These are phyloP conservation scores for Bufo gargarizans DNA, from an alignment of 2,113 vertebrate species.

Conservation along the genomic window DNA sequence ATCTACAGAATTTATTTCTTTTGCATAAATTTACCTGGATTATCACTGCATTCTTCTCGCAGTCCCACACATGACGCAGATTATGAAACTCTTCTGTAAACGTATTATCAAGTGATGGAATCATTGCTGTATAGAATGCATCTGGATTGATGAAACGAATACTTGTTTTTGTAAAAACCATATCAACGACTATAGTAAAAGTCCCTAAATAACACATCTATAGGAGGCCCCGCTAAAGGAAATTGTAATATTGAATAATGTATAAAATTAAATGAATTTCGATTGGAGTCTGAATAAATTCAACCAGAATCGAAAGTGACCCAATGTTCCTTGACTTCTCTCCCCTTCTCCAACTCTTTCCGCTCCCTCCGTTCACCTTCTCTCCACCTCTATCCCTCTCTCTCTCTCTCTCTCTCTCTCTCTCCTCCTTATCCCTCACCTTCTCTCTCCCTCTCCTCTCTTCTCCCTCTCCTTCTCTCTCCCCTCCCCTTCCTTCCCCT, in stretches of 20 bases:
- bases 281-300: too few species aligned
- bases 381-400: too few species aligned
- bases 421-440: too few species aligned
- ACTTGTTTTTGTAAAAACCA: neutral
- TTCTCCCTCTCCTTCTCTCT: too few species aligned
- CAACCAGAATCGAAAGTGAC: too few species aligned
- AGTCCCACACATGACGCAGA: neutral
- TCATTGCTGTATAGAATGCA: neutral
- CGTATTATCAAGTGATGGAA: neutral
- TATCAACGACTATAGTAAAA: neutral
- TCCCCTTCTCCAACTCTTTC: too few species aligned
- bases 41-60: neutral
- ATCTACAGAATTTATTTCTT: neutral
- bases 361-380: too few species aligned
- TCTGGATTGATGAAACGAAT: neutral
- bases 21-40: constrained; percentile 24
- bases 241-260: neutral
- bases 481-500: too few species aligned
- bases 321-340: too few species aligned
- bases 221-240: neutral
- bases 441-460: too few species aligned
- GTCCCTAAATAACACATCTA: neutral
- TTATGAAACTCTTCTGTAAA: neutral
- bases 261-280: too few species aligned
- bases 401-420: too few species aligned